A percentile compares a stretch with the other conserved stretches of the same genome.
phyloP scores from a whole-genome alignment of 2,888 invertebrate genomes.

The Helicoverpa assulta region DNA sequence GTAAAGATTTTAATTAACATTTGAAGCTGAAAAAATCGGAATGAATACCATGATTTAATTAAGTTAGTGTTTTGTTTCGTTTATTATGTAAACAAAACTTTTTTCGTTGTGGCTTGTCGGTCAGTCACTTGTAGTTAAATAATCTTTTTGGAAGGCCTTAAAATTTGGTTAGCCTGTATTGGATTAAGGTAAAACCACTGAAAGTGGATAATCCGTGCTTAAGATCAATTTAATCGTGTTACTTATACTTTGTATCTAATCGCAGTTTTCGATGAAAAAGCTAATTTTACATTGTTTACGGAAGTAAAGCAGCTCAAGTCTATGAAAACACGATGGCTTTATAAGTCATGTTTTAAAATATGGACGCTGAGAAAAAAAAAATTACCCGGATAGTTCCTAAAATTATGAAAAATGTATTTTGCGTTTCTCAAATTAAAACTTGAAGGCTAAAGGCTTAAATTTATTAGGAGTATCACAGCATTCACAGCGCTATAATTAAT shows the following conservation, averaged over 20 bases:
- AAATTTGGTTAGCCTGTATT: conserved; percentile 34
- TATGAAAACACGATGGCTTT: too few species aligned
- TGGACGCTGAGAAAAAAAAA: too few species aligned
- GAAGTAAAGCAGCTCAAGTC: not conserved
- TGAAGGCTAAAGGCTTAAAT: too few species aligned
- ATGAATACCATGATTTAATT: not conserved
- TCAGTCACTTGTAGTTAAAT: not conserved
- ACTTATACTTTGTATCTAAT: conserved; percentile 21
- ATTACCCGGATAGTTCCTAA: too few species aligned
- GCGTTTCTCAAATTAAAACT: too few species aligned
- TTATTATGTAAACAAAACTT: not conserved
- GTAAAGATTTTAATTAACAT: too few species aligned
- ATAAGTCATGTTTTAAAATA: too few species aligned
- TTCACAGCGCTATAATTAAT: too few species aligned
- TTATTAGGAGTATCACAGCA: too few species aligned
- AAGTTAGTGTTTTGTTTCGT: too few species aligned
- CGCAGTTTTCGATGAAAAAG: not conserved
- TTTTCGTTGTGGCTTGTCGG: not conserved
- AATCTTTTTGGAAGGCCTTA: conserved; percentile 2
- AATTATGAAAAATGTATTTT: too few species aligned
- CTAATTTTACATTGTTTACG: conserved; percentile 2
- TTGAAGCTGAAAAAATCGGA: not conserved
- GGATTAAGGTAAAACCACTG: conserved; percentile 53
- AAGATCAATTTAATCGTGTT: conserved; percentile 42
- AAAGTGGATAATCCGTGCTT: conserved; percentile 60